Base-by-base conservation (phyloP, 2,113 vertebrate species). In the Gila orcuttii region DNA sequence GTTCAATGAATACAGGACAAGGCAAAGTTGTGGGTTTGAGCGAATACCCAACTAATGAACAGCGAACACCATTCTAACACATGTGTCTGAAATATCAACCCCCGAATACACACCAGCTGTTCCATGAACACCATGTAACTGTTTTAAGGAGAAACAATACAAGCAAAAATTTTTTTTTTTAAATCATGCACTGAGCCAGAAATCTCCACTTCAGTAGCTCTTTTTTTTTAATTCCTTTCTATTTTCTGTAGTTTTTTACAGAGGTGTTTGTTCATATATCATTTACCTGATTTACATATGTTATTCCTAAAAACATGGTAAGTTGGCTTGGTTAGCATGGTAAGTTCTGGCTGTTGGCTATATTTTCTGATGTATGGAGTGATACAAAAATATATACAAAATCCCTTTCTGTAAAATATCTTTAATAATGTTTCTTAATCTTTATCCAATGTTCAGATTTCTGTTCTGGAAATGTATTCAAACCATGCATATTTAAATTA, bases 11-110 rank as follows among this genome's bases (percentile, higher is more conserved):
- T 28, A 50, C 11, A 47, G 66, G 66, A 69, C 66, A 69, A 39
- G 66, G 33, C 33, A 21, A 69, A 1, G 17, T 69, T 36, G 66
- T 69, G 19, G 31, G 31, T 69, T 21, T 21, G 36, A 39, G 19
- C 19, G 10, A 39, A 69, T 39, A 69, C 66, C 33, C 66, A 69
- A 47, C 77, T 77, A 62, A 60, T 55, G 33, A 79, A 33, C 73
- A 82, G 0, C 17, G 33, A 79, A 33, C 73, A 82, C 1, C 17
- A 80, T 52, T 78, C 17, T 4, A 60, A 57, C 45, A 50, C 69
- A 17, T 12, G 39, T 2, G 17, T 45, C 25, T n/a, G 69, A 31
- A 52, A 81, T n/a, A n/a, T 4, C n/a, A 64, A 23, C 42, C 17
- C 23, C 21, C 6, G 19, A 62, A 74, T 2, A 55, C 47, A 74